These are phyloP conservation scores for Aphaenogaster floridana DNA, from an alignment of 1,140 invertebrate species.

Conservation along the genomic window DNA sequence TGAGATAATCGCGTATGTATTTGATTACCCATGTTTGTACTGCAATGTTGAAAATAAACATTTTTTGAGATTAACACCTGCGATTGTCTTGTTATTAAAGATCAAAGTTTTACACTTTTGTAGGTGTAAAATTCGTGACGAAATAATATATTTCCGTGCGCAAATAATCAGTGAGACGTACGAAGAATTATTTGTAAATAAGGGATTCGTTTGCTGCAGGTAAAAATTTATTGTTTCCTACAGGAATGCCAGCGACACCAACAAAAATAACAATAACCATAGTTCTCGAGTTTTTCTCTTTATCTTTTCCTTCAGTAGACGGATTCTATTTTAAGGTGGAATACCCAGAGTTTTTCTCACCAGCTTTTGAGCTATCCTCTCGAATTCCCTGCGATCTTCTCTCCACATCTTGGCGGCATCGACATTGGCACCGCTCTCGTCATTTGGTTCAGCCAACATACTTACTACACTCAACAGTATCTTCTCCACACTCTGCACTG, in stretches of 20 bases:
- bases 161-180: neutral
- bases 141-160: neutral
- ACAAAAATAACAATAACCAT: conserved; percentile 55
- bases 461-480: conserved; percentile 99
- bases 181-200: neutral
- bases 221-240: conserved; percentile 64
- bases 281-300: neutral
- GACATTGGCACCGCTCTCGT: conserved; percentile 99
- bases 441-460: conserved; percentile 99
- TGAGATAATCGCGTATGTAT: conserved; percentile 76
- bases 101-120: neutral
- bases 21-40: conserved; percentile 81
- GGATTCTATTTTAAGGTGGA: conserved; percentile 81
- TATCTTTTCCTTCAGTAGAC: conserved; percentile 12
- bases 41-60: conserved; percentile 81
- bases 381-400: conserved; percentile 97
- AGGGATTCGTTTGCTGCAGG: neutral
- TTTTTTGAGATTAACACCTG: conserved; percentile 73
- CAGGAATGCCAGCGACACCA: neutral
- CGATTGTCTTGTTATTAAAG: neutral
- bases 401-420: conserved; percentile 99
- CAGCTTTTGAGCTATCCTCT: conserved; percentile 96
- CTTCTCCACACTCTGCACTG: conserved; percentile 99
- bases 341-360: conserved; percentile 97
- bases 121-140: neutral